Conservation (phyloP, 2,113 vertebrate genomes). For the Microcebus murinus region DNA sequence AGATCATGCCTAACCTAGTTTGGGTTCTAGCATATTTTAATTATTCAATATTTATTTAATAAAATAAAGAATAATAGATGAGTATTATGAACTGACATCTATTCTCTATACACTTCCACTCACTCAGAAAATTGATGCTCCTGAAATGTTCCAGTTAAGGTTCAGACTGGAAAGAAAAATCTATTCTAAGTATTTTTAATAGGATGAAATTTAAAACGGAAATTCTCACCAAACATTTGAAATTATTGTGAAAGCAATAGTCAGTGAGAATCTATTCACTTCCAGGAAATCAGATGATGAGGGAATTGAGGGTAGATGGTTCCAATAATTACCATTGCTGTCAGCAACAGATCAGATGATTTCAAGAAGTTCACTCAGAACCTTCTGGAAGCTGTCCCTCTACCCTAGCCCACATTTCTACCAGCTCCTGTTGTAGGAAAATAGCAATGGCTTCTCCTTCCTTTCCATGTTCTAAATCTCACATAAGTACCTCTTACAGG, state of each 20-base stretch:
- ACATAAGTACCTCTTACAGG: neutral
- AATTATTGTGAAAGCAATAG: neutral
- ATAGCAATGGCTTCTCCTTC: neutral
- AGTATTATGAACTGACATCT: neutral
- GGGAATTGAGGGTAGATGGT: neutral
- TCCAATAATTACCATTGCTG: neutral
- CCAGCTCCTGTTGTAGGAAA: neutral
- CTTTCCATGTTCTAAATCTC: neutral
- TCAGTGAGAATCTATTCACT: neutral
- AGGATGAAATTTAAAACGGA: conserved; percentile 47
- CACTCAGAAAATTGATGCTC: neutral
- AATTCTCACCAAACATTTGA: neutral
- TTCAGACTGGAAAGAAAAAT: neutral
- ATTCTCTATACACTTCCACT: neutral
- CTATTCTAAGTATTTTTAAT: neutral
- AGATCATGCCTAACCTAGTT: neutral
- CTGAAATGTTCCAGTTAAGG: neutral
- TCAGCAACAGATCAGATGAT: neutral
- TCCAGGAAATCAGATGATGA: neutral
- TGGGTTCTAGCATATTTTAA: neutral
- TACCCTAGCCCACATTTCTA: neutral
- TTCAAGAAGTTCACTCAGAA: neutral
- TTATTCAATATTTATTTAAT: neutral
- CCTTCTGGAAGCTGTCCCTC: neutral
- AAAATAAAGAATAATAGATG: neutral